Evolutionary conservation across 2,113 vertebrate genomes (phyloP).

Genomic region (Hippocampus mohnikei): DNA sequence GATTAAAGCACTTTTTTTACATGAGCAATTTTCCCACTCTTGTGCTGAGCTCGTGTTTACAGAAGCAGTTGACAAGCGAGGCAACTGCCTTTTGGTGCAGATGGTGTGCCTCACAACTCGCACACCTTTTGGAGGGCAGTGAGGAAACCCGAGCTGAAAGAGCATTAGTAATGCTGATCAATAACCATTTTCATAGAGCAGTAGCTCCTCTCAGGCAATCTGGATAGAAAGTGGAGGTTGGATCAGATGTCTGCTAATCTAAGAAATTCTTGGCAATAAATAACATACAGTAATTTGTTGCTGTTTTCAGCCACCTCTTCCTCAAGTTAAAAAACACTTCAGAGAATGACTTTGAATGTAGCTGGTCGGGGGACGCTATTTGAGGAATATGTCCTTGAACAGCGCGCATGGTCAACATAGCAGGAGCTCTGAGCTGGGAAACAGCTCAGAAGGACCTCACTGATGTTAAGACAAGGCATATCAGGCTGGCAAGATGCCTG

Average conservation of each 20-base stretch:
- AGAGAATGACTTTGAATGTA: slow-evolving; percentile 12
- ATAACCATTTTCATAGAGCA: slow-evolving; percentile 42
- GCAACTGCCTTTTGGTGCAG: slow-evolving; percentile 44
- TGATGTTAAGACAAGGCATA: slow-evolving; percentile 49
- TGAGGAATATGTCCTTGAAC: slow-evolving; percentile 2
- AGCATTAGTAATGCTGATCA: slow-evolving; percentile 31
- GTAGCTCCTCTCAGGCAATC: not conserved
- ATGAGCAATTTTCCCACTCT: slow-evolving; percentile 33
- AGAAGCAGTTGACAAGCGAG: not conserved
- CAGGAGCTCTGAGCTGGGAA: slow-evolving; percentile 36
- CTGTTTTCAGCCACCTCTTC: slow-evolving; percentile 5
- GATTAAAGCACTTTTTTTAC: slow-evolving; percentile 62
- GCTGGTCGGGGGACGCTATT: not conserved
- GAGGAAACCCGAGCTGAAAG: slow-evolving; percentile 16
- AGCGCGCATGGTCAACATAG: slow-evolving; percentile 4
- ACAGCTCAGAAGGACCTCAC: slow-evolving; percentile 35
- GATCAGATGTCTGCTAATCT: slow-evolving; percentile 31
- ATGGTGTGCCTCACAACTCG: slow-evolving; percentile 47
- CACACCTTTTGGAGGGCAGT: slow-evolving; percentile 49
- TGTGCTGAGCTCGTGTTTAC: slow-evolving; percentile 12
- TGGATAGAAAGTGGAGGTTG: slow-evolving; percentile 25
- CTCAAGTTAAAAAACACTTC: not conserved
- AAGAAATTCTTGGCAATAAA: slow-evolving; percentile 44
- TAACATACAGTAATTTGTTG: no score
- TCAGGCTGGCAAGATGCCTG: slow-evolving; percentile 52